Evolutionary conservation across 2,888 invertebrate genomes (phyloP), one percentile per base, ranked within the genome.

Genomic region (Ferdinandea cuprea): DNA sequence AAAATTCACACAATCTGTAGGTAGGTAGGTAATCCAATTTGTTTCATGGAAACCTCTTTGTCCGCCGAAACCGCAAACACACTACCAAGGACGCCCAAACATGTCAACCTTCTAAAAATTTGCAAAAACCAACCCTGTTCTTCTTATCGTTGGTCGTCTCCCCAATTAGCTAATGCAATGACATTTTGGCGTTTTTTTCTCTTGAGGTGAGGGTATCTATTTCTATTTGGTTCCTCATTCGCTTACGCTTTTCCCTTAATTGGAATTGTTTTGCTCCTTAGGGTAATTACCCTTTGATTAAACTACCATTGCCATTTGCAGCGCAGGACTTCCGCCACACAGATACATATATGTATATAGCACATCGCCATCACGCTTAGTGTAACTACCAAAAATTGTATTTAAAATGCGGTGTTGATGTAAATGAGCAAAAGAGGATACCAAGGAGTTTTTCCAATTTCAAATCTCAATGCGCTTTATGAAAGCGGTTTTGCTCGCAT

Each of bases 91-190:
- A 4, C 11, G 9, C 4, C 37, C 35, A 5, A 11, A 13, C n/a
- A 13, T 40, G 15, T 35, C 11, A 7, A 40, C 54, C 37, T 69
- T 48, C 37, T n/a, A 32, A 11, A 56, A 65, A 71, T 52, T 65
- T 40, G 65, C 44, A 56, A 83, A 72, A 25, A 5, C 25, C 56
- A 68, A 17, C 46, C 25, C 52, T 21, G 25, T 54, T 48, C 42
- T 68, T 40, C 77, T 69, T 76, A 72, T 66, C 66, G 66, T 42
- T n/a, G n/a, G n/a, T n/a, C n/a, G n/a, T n/a, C n/a, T 68, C 50
- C 21, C 61, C 83, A 83, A 83, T 83, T 83, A 83, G 83, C 83
- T 83, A 83, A 83, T 83, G 83, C 83, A 83, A 83, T 83, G 78
- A 83, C 83, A 78, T n/a, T 61, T 77, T 77, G 63, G 21, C 46